Base-by-base conservation (phyloP, 2,113 vertebrate genomes). In the Barbus barbus region DNA sequence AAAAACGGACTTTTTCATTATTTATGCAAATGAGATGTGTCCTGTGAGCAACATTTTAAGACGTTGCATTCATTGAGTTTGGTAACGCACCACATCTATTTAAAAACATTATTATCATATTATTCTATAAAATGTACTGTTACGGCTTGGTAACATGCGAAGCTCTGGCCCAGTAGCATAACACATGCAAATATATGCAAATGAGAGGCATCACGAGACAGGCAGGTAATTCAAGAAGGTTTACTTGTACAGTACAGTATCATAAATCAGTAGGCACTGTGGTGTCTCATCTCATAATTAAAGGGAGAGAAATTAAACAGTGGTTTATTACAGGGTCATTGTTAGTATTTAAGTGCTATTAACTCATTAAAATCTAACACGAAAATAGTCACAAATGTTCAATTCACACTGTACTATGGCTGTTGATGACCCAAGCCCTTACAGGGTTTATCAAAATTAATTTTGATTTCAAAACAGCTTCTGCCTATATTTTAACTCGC, bases 231-330 rank as follows among this genome's bases (percentile, higher is more conserved):
- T 78, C n/a, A 84, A 76, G 20, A 44, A 63, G 12, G 5, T 77
- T 77, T 58, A 77, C 20, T 58, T 77, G 74, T 77, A 53, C 74
- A 77, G 74, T 36, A n/a, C 48, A 77, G 41, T 44, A 78, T 78
- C 20, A 78, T 61, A 78, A 9, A n/a, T 61, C 77, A 78, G 56
- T 60, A 78, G 77, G 77, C 77, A 78, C 77, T 36, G 24, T 78
- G 77, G 11, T 24, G 53, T 61, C 22, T 61, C 33, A 11, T 78
- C 22, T 41, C n/a, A 78, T 46, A 20, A 46, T 44, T 20, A 20
- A 16, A 46, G 9, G 11, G 6, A 1, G 12, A 22, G 12, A 41
- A 14, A 58, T 8, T 9, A 36, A 58, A 24, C 38, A 75, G 41
- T 28, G 51, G 28, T 78, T 60, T 58, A 56, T 71, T 38, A 71